phyloP scores from a whole-genome alignment of 2,888 invertebrate species.

The Crioceris asparagi region DNA sequence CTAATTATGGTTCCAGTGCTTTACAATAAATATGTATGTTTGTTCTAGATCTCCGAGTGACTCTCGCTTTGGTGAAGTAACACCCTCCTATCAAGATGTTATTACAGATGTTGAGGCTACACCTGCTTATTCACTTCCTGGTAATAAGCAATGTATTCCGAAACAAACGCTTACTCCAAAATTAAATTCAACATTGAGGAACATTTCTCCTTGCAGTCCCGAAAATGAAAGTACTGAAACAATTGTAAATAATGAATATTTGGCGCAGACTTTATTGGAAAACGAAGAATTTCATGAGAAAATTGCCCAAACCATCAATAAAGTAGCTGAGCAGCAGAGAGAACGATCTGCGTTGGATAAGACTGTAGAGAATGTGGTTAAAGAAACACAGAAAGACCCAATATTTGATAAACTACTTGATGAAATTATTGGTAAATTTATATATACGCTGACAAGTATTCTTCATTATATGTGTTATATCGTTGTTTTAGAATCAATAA shows the following conservation, averaged over 20 bases:
- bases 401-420: slow-evolving; percentile 40
- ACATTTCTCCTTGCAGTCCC: not conserved
- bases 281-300: slow-evolving; percentile 43
- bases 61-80: slow-evolving; percentile 13
- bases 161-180: not conserved
- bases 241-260: slow-evolving; percentile 2
- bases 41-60: slow-evolving; percentile 15
- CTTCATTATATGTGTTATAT: too few relatives aligned
- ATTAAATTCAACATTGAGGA: not conserved
- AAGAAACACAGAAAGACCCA: slow-evolving; percentile 43
- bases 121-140: slow-evolving; percentile 23
- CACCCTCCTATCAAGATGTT: slow-evolving; percentile 12
- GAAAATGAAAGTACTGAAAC: slow-evolving; percentile 4
- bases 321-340: slow-evolving; percentile 28
- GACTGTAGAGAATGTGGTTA: slow-evolving; percentile 41
- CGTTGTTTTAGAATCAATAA: too few relatives aligned
- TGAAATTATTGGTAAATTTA: slow-evolving; percentile 38
- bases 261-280: slow-evolving; percentile 39
- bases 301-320: slow-evolving; percentile 45
- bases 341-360: slow-evolving; percentile 34
- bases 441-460: too few relatives aligned
- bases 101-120: slow-evolving; percentile 26
- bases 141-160: slow-evolving; percentile 19
- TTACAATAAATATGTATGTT: not conserved
- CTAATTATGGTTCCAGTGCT: not conserved